phyloP scores from a whole-genome alignment of 1,140 invertebrate genomes.

The Bicyclus anynana region DNA sequence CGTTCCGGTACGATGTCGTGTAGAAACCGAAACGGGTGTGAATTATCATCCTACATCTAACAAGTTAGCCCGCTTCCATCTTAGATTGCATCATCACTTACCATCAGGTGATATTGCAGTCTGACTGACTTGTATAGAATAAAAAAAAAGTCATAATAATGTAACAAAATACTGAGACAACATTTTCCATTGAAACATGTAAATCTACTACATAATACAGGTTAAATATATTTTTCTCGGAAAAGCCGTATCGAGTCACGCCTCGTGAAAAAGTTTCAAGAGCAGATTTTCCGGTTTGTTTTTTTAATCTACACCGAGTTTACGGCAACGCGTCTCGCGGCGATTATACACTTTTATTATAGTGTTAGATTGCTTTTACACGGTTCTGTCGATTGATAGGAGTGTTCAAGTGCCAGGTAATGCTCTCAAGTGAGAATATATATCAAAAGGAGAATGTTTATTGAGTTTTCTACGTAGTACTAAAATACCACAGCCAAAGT shows the following conservation, averaged over 20 bases:
- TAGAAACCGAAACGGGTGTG: too few relatives aligned
- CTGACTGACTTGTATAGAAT: too few relatives aligned
- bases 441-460: neutral
- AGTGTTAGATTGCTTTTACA: neutral
- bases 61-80: too few relatives aligned
- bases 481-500: too few relatives aligned
- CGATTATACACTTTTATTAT: neutral
- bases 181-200: too few relatives aligned
- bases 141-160: too few relatives aligned
- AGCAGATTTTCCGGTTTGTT: neutral
- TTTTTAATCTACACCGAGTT: neutral
- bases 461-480: neutral
- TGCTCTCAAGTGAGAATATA: neutral
- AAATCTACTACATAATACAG: too few relatives aligned
- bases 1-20: too few relatives aligned
- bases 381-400: neutral
- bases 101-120: too few relatives aligned
- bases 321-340: neutral
- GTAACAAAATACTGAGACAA: too few relatives aligned
- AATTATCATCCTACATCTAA: too few relatives aligned
- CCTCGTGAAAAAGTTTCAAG: neutral
- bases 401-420: neutral
- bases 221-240: neutral
- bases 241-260: neutral
- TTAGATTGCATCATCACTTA: too few relatives aligned